Evolutionary conservation across 2,888 invertebrate species (phyloP).

Genomic region (Chymomyza procnemis): DNA sequence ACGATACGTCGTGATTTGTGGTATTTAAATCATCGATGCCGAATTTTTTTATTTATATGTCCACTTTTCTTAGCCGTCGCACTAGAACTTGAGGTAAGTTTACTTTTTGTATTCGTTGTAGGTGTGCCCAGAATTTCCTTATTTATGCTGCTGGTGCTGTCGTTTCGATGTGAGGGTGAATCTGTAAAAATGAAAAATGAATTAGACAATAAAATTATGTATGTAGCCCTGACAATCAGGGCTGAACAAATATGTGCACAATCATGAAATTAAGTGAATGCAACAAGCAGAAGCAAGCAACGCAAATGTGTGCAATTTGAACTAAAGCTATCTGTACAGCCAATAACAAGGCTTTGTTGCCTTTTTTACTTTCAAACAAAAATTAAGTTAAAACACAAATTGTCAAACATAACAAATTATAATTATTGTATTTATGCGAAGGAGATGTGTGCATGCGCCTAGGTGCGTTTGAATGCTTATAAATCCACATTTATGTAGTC

Average conservation of each 20-base stretch:
- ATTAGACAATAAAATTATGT: not conserved
- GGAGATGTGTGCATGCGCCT: not conserved
- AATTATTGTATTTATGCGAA: not conserved
- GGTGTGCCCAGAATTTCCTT: constrained; percentile 73
- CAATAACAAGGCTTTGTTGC: not conserved
- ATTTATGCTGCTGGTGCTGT: constrained; percentile 45
- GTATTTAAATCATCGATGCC: constrained; percentile 84
- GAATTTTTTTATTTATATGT: constrained; percentile 88
- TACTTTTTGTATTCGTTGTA: constrained; percentile 80
- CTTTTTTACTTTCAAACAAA: too few species aligned
- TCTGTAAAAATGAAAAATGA: constrained; percentile 26
- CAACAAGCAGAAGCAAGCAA: not conserved
- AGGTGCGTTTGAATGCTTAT: not conserved
- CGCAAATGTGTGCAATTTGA: not conserved
- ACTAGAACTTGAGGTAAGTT: constrained; percentile 78
- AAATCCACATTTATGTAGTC: constrained; percentile 2
- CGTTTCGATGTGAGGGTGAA: constrained; percentile 71
- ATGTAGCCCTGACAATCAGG: not conserved
- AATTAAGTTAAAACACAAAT: not conserved
- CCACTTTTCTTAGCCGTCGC: constrained; percentile 83
- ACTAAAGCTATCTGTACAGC: not conserved
- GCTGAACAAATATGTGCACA: not conserved
- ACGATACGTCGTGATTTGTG: constrained; percentile 23
- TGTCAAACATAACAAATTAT: not conserved
- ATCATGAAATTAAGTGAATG: not conserved